Conservation (phyloP, 2,113 vertebrate genomes). For the Lanius collurio region DNA sequence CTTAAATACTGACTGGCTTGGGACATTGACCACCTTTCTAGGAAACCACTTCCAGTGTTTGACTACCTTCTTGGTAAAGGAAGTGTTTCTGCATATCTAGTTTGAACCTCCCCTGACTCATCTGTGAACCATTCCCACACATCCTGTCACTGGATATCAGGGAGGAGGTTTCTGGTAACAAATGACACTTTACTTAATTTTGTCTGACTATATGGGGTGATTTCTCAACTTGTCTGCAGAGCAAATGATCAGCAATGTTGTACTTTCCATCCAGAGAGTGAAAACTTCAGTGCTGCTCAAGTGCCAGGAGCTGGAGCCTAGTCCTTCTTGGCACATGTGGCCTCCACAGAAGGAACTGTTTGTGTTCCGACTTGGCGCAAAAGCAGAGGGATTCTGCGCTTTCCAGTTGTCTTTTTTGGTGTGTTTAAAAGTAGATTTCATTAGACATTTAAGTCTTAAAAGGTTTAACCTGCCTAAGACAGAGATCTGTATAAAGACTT, state of each 20-base stretch:
- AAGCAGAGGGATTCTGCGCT: not conserved
- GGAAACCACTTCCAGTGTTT: not conserved
- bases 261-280: not conserved
- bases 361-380: not conserved
- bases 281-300: not conserved
- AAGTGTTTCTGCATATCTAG: not conserved
- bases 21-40: not conserved
- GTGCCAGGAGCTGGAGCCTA: not conserved
- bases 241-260: not conserved
- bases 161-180: not conserved
- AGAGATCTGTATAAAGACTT: not conserved
- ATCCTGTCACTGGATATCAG: not conserved
- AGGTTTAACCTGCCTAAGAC: not conserved
- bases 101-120: not conserved
- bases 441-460: not conserved
- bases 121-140: not conserved
- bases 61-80: not conserved
- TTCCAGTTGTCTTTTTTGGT: not conserved
- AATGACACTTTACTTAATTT: not conserved
- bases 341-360: not conserved
- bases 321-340: not conserved
- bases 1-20: not conserved
- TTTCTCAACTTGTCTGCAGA: not conserved
- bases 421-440: not conserved
- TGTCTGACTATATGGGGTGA: rapidly evolving